Evolutionary conservation across 1,140 invertebrate genomes (phyloP), one percentile per base, ranked within the genome.

Genomic region (Drosophila saltans): DNA sequence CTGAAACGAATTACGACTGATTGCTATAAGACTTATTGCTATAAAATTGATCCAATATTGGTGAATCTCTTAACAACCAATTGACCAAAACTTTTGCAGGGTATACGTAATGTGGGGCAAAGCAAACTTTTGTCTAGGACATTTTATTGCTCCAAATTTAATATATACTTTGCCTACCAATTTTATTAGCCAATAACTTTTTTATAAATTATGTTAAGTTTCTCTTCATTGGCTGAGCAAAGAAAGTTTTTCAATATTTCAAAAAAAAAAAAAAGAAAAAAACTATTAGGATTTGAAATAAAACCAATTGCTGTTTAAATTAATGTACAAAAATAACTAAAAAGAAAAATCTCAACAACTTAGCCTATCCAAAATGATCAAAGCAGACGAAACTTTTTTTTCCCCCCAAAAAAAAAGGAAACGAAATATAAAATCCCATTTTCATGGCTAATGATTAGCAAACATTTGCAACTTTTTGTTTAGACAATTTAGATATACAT

Each of bases 381-480:
- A 33, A 41, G 58, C 40, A 39, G 43, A 58, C 57, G 3, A 59
- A 59, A 59, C 33, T 59, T 59, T 59, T 39, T 40, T 41, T 68
- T 8, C n/a, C n/a, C 16, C 16, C 16, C 41, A 26, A 36, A 9
- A 26, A 24, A 28, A 66, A 72, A 43, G 45, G 21, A 52, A 59
- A 39, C 10, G 36, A 21, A 59, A 59, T 39, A 39, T 10, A 59
- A 59, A 59, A 58, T 58, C 57, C 67, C 10, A 52, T 68, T 75
- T 24, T 21, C 63, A 10, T 16, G 7, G 11, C 7, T 39, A 75
- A 69, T 75, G 58, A 68, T 75, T 55, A 69, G 30, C 39, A 39
- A 26, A 68, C 52, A 58, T 58, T 61, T 56, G 2, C 8, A n/a
- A 68, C 28, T 40, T 62, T 59, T 63, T 48, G 28, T 64, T 55